These are phyloP conservation scores for Bryconaethiops microstoma DNA, from an alignment of 2,797 vertebrate species.

Conservation along the genomic window DNA sequence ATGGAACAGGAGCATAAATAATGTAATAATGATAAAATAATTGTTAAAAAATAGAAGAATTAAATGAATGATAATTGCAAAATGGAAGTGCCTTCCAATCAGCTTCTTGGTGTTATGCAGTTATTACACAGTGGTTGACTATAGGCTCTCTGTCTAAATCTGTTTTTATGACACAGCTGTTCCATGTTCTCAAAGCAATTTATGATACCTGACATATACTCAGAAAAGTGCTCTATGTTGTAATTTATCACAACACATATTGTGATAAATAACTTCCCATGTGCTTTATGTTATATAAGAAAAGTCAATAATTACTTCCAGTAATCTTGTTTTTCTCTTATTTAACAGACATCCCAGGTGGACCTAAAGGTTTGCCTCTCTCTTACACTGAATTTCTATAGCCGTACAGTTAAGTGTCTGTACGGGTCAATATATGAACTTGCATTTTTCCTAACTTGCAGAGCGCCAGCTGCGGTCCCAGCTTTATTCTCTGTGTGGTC, in stretches of 20 bases:
- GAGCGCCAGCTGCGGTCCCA: conserved; percentile 56
- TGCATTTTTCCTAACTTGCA: conserved; percentile 26
- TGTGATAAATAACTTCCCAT: not conserved
- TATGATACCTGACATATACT: no score
- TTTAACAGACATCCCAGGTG: conserved; percentile 51
- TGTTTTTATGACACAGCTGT: not conserved
- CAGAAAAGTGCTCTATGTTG: no score
- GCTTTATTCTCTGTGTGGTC: conserved; percentile 56
- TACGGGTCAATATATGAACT: not conserved
- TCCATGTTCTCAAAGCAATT: no score
- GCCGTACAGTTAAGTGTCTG: not conserved
- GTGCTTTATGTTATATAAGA: not conserved
- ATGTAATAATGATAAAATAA: not conserved
- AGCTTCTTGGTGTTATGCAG: not conserved
- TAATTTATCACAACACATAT: not conserved
- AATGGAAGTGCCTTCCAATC: not conserved
- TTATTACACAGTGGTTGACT: not conserved
- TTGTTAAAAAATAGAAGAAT: not conserved
- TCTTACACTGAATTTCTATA: not conserved
- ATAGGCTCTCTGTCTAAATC: not conserved
- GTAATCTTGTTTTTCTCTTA: conserved; percentile 15
- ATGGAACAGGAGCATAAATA: no score
- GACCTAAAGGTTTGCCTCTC: conserved; percentile 61
- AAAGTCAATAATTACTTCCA: not conserved
- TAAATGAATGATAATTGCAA: not conserved